Evolutionary conservation across 1,140 invertebrate genomes (phyloP).

Genomic region (Potamilus streckersoni): DNA sequence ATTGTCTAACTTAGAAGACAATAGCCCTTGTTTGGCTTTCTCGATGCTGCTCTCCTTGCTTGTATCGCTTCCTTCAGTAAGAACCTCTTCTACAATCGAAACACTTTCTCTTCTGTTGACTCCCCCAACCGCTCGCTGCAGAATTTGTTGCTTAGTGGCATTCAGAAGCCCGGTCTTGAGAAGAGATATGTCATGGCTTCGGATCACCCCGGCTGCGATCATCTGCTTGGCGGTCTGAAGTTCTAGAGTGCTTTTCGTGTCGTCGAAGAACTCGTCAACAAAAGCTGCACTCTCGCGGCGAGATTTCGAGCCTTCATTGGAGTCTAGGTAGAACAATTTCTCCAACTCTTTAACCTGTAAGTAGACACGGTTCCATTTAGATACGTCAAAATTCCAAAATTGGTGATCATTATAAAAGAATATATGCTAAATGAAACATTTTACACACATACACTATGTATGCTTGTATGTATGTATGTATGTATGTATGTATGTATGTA

Average conservation of each 20-base stretch:
- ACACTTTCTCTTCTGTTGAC: constrained; percentile 74
- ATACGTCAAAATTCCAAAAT: neutral
- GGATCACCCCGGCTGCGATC: constrained; percentile 1
- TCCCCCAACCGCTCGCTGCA: constrained; percentile 20
- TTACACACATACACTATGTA: too few species aligned
- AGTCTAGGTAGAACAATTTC: constrained; percentile 39
- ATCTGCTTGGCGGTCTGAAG: constrained; percentile 40
- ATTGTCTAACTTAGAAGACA: constrained; percentile 31
- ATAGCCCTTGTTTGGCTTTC: constrained; percentile 14
- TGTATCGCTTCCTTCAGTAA: constrained; percentile 65
- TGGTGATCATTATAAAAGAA: neutral
- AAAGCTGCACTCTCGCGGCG: constrained; percentile 75
- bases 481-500: too few species aligned
- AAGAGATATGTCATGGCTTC: constrained; percentile 1
- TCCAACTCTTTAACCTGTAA: constrained; percentile 47
- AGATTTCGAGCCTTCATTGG: constrained; percentile 63
- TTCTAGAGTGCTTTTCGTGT: constrained; percentile 38
- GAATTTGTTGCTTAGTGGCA: constrained; percentile 21
- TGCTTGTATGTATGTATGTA: too few species aligned
- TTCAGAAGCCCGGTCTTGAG: constrained; percentile 34
- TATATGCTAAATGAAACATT: neutral
- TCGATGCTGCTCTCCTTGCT: neutral
- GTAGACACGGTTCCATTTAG: constrained; percentile 5
- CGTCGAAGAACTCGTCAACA: constrained; percentile 80
- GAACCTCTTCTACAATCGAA: constrained; percentile 76